Conservation (phyloP, 1,140 invertebrate species). For the Drosophila littoralis region DNA sequence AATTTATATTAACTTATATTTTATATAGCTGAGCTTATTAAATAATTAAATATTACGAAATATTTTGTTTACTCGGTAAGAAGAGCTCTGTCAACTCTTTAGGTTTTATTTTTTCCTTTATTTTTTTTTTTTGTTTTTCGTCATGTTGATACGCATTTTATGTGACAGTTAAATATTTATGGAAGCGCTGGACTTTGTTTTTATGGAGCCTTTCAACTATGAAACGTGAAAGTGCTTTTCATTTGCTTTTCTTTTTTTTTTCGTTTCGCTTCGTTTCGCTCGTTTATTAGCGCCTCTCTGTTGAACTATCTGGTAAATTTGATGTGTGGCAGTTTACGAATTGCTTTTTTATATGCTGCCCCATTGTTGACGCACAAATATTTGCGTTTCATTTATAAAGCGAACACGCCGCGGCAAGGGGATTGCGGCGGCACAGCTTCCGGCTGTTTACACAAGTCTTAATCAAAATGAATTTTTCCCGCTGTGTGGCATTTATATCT, state of each 20-base stretch:
- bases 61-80: too few relatives aligned
- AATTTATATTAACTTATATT: background rate
- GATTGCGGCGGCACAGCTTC: conserved; percentile 27
- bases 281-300: background rate
- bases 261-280: background rate
- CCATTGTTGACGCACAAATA: conserved; percentile 72
- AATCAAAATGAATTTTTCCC: conserved; percentile 66
- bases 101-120: background rate
- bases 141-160: background rate
- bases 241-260: conserved; percentile 12
- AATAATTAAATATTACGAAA: too few relatives aligned
- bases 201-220: conserved; percentile 24
- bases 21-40: too few relatives aligned
- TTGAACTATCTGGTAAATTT: conserved; percentile 34
- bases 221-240: conserved; percentile 10
- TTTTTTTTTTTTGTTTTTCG: background rate
- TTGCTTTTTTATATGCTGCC: conserved; percentile 49
- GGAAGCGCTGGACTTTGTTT: background rate
- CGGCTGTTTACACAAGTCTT: conserved; percentile 67
- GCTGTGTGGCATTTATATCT: conserved; percentile 61
- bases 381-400: conserved; percentile 75
- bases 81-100: background rate
- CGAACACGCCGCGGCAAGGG: conserved; percentile 3
- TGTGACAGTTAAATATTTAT: conserved; percentile 4
- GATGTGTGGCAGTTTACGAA: conserved; percentile 51